These are phyloP conservation scores for Crotalus helleri DNA, from an alignment of 2,113 vertebrate species.

Conservation along the genomic window DNA sequence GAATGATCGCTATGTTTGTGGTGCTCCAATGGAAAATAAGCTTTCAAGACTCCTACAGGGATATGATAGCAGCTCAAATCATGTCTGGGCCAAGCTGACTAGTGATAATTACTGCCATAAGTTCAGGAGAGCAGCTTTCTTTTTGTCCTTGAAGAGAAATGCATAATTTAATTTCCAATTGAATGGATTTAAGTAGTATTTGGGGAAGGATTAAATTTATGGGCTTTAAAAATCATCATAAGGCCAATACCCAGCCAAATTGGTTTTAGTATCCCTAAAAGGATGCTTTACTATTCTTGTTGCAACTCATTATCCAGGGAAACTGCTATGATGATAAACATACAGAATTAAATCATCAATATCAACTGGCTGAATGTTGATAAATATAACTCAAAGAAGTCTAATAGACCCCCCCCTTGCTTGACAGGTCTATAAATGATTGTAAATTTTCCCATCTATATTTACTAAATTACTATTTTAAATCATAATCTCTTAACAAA, in stretches of 20 bases:
- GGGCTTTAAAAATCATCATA: not conserved
- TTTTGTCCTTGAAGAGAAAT: not conserved
- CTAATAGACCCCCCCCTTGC: not conserved
- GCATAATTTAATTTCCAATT: not conserved
- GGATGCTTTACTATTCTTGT: not conserved
- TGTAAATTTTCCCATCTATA: not conserved
- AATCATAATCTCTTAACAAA: not conserved
- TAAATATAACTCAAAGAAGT: not conserved
- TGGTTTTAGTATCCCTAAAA: not conserved
- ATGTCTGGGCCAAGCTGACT: not conserved
- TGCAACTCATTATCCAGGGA: not conserved
- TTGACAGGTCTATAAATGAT: not conserved
- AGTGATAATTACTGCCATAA: not conserved
- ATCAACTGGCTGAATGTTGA: not conserved
- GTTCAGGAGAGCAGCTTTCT: not conserved
- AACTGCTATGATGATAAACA: not conserved
- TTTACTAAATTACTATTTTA: not conserved
- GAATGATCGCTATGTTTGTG: not conserved
- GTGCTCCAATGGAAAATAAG: not conserved
- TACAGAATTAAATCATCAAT: not conserved
- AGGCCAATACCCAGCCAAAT: not conserved
- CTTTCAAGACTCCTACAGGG: not conserved
- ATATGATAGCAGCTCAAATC: not conserved
- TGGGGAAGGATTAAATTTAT: not conserved
- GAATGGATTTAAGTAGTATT: not conserved